Evolutionary conservation across 2,797 vertebrate species (phyloP), one percentile per base, ranked within the genome.

Genomic region (Cossypha dichroa): DNA sequence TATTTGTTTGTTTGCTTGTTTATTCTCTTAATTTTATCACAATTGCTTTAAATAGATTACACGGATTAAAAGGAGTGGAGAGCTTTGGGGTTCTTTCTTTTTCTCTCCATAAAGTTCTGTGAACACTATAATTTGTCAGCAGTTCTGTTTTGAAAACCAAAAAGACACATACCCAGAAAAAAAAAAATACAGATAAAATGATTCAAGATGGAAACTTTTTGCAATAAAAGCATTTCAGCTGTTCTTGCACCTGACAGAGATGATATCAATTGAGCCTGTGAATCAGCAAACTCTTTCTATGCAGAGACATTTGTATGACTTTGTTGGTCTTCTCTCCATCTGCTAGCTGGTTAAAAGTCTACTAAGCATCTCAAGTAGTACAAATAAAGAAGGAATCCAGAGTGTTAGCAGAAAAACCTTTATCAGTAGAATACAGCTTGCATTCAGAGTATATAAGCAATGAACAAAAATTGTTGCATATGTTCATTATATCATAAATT

Each of bases 261-360:
- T 34, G 3, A 73, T 82, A 82, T 93, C 51, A 93, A 9, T 2
- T 73, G 31, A 85, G 60, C n/a, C 9, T 48, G 58, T 80, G 76
- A 95, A 83, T 94, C 85, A 94, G 56, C 72, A 88, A 80, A 67
- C 14, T 89, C 63, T 87, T 92, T 83, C 38, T 43, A n/a, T 48
- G 54, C 26, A 91, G 79, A 58, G 11, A 36, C 20, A 60, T 34
- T 34, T 3, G 2, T 75, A n/a, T n/a, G 41, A 74, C 46, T 64
- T 70, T 5, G 9, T 87, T 90, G 88, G 63, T 81, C 49, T 58
- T 80, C 63, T 56, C 38, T 85, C 78, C 87, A 90, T 94, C 69
- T 96, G 90, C 56, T 86, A 49, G 14, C 28, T 93, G 46, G 56
- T 85, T 93, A 52, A 77, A 85, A 58, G 25, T 80, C 29, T 49